Percentiles rank a stretch among this genome's conserved stretches.
Conservation (phyloP, 2,797 vertebrate genomes). For the Smutsia temminckii region DNA sequence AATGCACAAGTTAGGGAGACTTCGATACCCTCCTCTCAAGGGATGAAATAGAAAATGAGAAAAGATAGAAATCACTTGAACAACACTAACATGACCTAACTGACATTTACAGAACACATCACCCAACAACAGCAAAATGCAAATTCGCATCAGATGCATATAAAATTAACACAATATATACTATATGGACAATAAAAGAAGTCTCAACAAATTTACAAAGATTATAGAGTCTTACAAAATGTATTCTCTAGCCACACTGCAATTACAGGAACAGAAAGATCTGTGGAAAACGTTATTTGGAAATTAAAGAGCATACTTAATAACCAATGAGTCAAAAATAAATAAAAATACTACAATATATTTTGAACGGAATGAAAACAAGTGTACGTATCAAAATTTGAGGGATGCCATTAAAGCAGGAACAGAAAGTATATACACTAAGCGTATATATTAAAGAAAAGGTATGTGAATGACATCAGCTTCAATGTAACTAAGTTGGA, state of each 20-base stretch:
- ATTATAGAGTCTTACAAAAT: background rate
- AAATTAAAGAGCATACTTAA: background rate
- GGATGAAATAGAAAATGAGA: background rate
- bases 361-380: background rate
- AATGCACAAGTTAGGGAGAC: background rate
- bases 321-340: background rate
- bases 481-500: background rate
- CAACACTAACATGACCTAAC: background rate
- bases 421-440: background rate
- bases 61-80: background rate
- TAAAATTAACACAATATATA: background rate
- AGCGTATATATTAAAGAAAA: background rate
- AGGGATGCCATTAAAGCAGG: background rate
- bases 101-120: background rate
- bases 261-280: background rate
- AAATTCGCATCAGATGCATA: background rate
- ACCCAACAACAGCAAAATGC: background rate
- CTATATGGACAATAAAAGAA: background rate
- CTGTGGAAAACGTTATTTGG: background rate
- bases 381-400: background rate
- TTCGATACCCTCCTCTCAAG: background rate
- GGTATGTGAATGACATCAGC: background rate
- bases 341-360: background rate
- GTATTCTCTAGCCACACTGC: background rate
- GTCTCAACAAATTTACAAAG: background rate